Base-by-base conservation (phyloP, 2,888 invertebrate genomes). In the Mythimna lalbum region DNA sequence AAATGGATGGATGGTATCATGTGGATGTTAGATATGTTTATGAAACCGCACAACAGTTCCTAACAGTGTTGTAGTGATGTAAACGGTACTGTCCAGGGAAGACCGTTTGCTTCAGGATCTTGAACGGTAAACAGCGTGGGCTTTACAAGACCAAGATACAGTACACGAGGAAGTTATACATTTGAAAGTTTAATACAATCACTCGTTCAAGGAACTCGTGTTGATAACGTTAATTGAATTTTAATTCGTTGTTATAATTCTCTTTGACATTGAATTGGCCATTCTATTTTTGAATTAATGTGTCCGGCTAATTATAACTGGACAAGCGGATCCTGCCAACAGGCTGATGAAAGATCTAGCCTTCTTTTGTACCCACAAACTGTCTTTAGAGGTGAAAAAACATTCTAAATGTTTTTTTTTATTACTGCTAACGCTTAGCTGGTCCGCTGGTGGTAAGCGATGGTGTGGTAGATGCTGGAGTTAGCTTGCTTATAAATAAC, bases 181-280 rank as follows among this genome's bases (percentile, higher is more conserved):
- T 69, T 78, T 70, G 75, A 75, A 79, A 75, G 57, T 69, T 59
- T 33, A 33, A 47, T 49, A 49, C 19, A n/a, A n/a, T 7, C 21
- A 21, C 2, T 19, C 59, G 56, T 27, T 77, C 61, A 36, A 70
- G 78, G 78, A 80, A 79, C 71, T 64, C 0, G 39, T 43, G 55
- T 56, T 70, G 55, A 59, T 70, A 83, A 57, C 66, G 61, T 60
- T 81, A 53, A 73, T 76, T 70, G 69, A 75, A 71, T 71, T 53
- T 67, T 63, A 80, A 72, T 80, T 56, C 67, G 36, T 31, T 27
- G 21, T 23, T 17, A 52, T 33, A 60, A 50, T 78, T 72, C 52
- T 82, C 64, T 72, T 66, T 52, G 60, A n/a, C 78, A 72, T 72
- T 81, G 36, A 57, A 21, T 14, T 33, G 67, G 21, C 14, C 31